Evolutionary conservation across 2,888 invertebrate species (phyloP).

Genomic region (Abrostola triplasia): DNA sequence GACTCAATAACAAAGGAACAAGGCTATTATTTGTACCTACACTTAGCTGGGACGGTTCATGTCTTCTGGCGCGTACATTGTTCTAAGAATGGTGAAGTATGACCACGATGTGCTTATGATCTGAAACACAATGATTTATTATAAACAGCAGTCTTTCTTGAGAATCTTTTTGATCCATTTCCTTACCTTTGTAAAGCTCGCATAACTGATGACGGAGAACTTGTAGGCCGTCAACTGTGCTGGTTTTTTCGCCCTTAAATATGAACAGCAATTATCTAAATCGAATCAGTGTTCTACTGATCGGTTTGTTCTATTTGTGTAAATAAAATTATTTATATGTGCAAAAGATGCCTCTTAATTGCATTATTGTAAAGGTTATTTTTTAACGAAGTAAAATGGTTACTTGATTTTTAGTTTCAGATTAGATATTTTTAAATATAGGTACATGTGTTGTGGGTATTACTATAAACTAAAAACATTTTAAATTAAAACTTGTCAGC

Average conservation of each 20-base stretch:
- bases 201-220: conserved; percentile 77
- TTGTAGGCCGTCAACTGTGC: conserved; percentile 78
- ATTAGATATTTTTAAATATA: too few relatives aligned
- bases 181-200: conserved; percentile 77
- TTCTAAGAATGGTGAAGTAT: conserved; percentile 79
- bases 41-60: conserved; percentile 45
- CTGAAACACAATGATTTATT: conserved; percentile 64
- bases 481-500: not conserved
- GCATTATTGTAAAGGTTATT: not conserved
- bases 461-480: too few relatives aligned
- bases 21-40: not conserved
- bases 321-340: too few relatives aligned
- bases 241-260: conserved; percentile 71
- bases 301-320: too few relatives aligned
- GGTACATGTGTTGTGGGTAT: too few relatives aligned
- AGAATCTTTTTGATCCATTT: not conserved
- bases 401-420: too few relatives aligned
- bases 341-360: not conserved
- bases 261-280: too few relatives aligned
- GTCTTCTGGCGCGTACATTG: conserved; percentile 70
- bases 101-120: conserved; percentile 84
- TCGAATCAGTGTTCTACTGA: too few relatives aligned
- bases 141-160: conserved; percentile 19
- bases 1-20: not conserved
- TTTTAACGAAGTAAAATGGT: not conserved